Base-by-base conservation (phyloP, 1,140 invertebrate genomes). In the Drosophila grimshawi region DNA sequence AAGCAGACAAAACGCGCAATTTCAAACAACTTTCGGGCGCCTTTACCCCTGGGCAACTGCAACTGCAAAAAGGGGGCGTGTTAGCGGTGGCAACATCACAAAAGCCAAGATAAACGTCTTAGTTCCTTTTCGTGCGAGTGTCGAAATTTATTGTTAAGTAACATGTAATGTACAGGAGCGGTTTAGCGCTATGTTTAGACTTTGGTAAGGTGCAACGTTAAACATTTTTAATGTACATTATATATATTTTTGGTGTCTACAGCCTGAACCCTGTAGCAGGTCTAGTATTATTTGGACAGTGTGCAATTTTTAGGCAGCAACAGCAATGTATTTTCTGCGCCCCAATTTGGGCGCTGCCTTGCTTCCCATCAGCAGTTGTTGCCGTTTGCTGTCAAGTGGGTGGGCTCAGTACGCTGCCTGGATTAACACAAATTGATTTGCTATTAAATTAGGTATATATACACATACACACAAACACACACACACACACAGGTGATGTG, bases 381-480 rank as follows among this genome's bases (percentile, higher is more conserved):
- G 62, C 33, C 59, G 62, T 61, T 62, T 70, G 83, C 68, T 71
- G 78, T 85, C 66, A 66, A 62, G 75, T 89, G 85, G 85, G 85
- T 89, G 83, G 77, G 70, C 78, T 69, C 51, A 73, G 39, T 76
- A 68, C 62, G 61, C 69, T 80, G 74, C 30, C 78, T 76, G 86
- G 85, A 89, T 89, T 89, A 89, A 76, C 80, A 78, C 78, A 89
- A 89, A 89, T 89, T 89, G 85, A 89, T 89, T 89, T 89, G 85
- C 78, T 89, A 89, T 89, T 89, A 89, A 89, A 89, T 89, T 89
- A 89, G 85, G 67, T 65, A 53, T 61, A 60, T 41, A 72, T 55
- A 63, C 63, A 63, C 46, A 56, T 29, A 63, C 41, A 67, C 65
- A 56, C 11, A 46, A 39, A 35, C 53, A 66, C 39, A 56, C 45